Base-by-base conservation (phyloP, 2,797 vertebrate genomes). In the Microhierax caerulescens region DNA sequence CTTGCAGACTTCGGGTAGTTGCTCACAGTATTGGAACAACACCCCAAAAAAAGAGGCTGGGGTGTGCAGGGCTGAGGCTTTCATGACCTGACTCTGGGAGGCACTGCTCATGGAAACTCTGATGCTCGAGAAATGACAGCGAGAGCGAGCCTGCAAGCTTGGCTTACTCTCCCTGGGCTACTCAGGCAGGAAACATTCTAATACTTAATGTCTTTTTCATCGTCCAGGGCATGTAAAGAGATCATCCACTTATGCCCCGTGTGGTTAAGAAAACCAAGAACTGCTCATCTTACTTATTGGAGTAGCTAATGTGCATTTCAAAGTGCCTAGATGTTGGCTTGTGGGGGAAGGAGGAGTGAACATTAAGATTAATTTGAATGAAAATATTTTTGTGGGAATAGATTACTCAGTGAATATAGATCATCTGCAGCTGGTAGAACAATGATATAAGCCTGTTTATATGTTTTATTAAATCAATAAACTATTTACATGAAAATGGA, bases 111-210 rank as follows among this genome's bases (percentile, higher is more conserved):
- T 90, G 94, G 97, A 96, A 97, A 95, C 27, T 93, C 72, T 96
- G 93, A 85, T 0, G 0, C 37, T n/a, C 73, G 57, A 81, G 77
- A 82, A 86, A 73, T 69, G 68, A 50, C 36, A 19, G 23, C 2
- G 6, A 75, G 36, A 76, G 32, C 3, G 1, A 77, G 93, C 54
- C 54, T 51, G 22, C 56, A 91, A 68, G 75, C 57, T 96, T 94
- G 86, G 64, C 84, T 93, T 10, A 7, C 47, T 79, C 37, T 95
- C 50, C 53, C 72, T 48, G 51, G 68, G 57, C 88, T 93, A 72
- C 77, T 88, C 93, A 94, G 88, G 94, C 75, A 83, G 87, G 88
- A 93, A 91, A 95, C 93, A 80, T 91, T 83, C 87, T 85, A 88
- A 53, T 80, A 61, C 34, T 85, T 90, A 81, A 91, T 75, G 50